Percentiles rank a stretch among this genome's conserved stretches.
phyloP scores from a whole-genome alignment of 2,113 vertebrate genomes.

The Hippocampus mohnikei region DNA sequence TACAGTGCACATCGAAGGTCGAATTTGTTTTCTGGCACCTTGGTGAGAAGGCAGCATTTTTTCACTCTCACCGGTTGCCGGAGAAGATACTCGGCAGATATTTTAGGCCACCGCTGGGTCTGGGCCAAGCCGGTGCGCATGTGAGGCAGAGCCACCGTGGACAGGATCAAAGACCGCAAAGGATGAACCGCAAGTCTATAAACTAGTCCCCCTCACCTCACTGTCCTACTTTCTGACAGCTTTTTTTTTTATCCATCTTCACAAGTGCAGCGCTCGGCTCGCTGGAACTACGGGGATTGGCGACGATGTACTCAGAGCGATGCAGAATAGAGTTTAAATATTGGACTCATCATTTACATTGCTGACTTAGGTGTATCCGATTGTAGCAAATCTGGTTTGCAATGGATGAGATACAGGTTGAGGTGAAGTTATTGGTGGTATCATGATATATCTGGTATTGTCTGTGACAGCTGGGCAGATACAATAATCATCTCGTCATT shows the following conservation, averaged over 20 bases:
- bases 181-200: constrained; percentile 34
- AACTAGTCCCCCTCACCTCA: constrained; percentile 23
- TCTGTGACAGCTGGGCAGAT: background rate
- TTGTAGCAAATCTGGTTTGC: background rate
- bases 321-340: background rate
- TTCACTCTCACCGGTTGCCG: constrained; percentile 13
- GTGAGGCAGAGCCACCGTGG: constrained; percentile 37
- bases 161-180: constrained; percentile 54
- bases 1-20: no score
- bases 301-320: constrained; percentile 5
- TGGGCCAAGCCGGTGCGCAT: constrained; percentile 28
- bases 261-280: constrained; percentile 3
- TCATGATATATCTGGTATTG: background rate
- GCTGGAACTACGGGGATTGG: constrained; percentile 14
- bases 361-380: background rate
- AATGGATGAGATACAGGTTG: no score
- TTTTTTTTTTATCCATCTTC: constrained; percentile 6
- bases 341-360: background rate
- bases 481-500: background rate
- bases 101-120: constrained; percentile 40
- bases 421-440: no score
- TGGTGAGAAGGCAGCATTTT: constrained; percentile 3
- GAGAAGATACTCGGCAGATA: constrained; percentile 31
- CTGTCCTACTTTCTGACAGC: constrained; percentile 59
- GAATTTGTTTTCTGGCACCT: background rate